A percentile compares a stretch with the other conserved stretches of the same genome.
Evolutionary conservation across 1,140 invertebrate species (phyloP).

Genomic region (Aphidius gifuensis): DNA sequence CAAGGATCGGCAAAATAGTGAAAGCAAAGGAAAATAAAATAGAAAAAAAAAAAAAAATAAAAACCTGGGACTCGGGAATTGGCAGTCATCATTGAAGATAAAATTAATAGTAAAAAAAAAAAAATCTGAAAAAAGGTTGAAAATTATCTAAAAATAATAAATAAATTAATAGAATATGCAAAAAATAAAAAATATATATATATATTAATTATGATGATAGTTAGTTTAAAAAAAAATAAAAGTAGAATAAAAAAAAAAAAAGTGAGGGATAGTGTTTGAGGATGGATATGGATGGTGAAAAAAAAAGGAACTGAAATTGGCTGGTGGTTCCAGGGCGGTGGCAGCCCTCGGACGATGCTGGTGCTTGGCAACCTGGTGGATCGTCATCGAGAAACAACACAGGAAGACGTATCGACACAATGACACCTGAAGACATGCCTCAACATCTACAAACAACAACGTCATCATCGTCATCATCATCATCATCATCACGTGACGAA

Average conservation of each 20-base stretch:
- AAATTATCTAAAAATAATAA: slow-evolving; percentile 6
- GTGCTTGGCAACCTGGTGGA: slow-evolving; percentile 45
- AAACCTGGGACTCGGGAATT: slow-evolving; percentile 22
- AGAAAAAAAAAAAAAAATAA: slow-evolving; percentile 22
- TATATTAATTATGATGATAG: slow-evolving; percentile 7
- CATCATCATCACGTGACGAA: slow-evolving; percentile 36
- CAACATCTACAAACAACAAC: slow-evolving; percentile 36
- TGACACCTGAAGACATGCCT: slow-evolving; percentile 35
- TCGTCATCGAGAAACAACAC: slow-evolving; percentile 36
- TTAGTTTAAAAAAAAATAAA: slow-evolving; percentile 17
- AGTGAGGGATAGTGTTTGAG: slow-evolving; percentile 52
- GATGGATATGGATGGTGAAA: slow-evolving; percentile 49
- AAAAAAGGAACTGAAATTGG: slow-evolving; percentile 53
- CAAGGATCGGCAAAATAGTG: not conserved
- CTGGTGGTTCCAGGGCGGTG: slow-evolving; percentile 58
- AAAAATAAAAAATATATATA: slow-evolving; percentile 17
- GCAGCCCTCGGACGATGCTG: slow-evolving; percentile 55
- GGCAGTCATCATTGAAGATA: slow-evolving; percentile 20
- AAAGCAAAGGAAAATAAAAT: not conserved
- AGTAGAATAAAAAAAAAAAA: slow-evolving; percentile 30
- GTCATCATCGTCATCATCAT: slow-evolving; percentile 25
- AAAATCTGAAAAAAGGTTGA: slow-evolving; percentile 22
- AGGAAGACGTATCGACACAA: slow-evolving; percentile 41
- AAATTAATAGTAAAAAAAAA: slow-evolving; percentile 14
- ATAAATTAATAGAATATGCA: no score